Evolutionary conservation across 2,888 invertebrate species (phyloP), one percentile per base, ranked within the genome.

Genomic region (Cephus pulcher): DNA sequence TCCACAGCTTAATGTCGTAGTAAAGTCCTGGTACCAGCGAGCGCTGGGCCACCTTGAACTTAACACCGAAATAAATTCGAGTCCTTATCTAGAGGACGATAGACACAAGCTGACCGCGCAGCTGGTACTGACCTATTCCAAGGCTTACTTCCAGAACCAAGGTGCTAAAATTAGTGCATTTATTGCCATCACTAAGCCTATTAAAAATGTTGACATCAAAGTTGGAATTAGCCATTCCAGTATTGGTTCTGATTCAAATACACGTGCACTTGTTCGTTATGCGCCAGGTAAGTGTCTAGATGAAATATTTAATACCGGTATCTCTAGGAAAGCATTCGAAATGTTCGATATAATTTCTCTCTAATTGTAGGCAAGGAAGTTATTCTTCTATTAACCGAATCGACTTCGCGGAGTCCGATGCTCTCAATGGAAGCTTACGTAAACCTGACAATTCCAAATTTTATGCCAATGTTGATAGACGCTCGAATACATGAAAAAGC

Each of bases 371-470:
- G 88, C 2, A 93, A 95, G 87, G 94, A 95, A 88, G 93, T 95
- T 30, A 93, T 93, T 2, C 90, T 94, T 1, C 90, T 93, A 0
- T 91, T 94, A 75, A 94, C 93, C 88, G 90, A 95, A 88, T 93
- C 93, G 33, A 93, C 94, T 84, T 96, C 97, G 0, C 93, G 95
- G 0, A 94, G 95, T 0, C 93, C 93, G 0, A 92, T 95, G 74
- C 93, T 96, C 83, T 94, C 94, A 33, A 90, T 96, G 74, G 96
- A 96, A 88, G 94, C 94, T 0, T 94, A 95, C 81, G 91, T 96
- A 23, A 96, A 96, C 89, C 92, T 96, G 76, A 95, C 96, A 0
- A 93, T 97, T 73, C 96, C 97, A 0, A 94, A 95, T 0, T 93
- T 96, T 82, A 94, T 95, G 78, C 96, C 97, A 0, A 95, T 96